Percentiles rank a stretch among this genome's conserved stretches.
Evolutionary conservation across 2,113 vertebrate genomes (phyloP).

Genomic region (Forbesichthys agassizii): DNA sequence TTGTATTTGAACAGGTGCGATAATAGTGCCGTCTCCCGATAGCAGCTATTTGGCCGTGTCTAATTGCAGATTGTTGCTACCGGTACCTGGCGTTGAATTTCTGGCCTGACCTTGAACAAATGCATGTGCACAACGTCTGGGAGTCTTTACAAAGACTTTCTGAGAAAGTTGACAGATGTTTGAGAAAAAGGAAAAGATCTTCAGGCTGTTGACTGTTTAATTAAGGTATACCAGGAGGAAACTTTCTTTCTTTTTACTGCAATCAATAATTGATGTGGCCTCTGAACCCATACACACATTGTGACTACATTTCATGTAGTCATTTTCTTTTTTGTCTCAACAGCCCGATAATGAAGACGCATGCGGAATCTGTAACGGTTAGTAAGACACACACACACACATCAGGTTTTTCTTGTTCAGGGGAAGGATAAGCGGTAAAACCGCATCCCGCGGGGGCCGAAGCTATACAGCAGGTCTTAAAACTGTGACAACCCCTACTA

Average conservation of each 20-base stretch:
- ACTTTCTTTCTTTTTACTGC: conserved; percentile 18
- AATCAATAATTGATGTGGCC: conserved; percentile 59
- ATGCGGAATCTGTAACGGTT: conserved; percentile 66
- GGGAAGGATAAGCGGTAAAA: conserved; percentile 61
- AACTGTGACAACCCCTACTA: conserved; percentile 57
- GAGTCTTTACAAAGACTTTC: conserved; percentile 11
- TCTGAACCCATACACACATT: conserved; percentile 55
- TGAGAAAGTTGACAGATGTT: conserved; percentile 3
- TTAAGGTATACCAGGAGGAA: not conserved
- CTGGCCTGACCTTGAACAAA: conserved; percentile 34
- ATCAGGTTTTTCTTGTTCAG: conserved; percentile 61
- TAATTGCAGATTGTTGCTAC: too few species aligned
- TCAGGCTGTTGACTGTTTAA: not conserved
- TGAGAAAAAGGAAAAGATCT: conserved; percentile 8
- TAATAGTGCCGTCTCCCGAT: conserved; percentile 18
- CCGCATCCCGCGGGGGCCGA: conserved; percentile 37
- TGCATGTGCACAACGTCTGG: conserved; percentile 13
- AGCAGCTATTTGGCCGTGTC: conserved; percentile 4
- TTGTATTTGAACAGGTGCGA: conserved; percentile 21
- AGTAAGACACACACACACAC: conserved; percentile 74
- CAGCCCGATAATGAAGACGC: conserved; percentile 73
- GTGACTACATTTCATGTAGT: conserved; percentile 43
- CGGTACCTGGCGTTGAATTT: not conserved
- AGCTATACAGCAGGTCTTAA: conserved; percentile 41
- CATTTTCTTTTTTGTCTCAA: conserved; percentile 58